Conservation (phyloP, 2,888 invertebrate genomes). For the Nipponacmea schrenckii region DNA sequence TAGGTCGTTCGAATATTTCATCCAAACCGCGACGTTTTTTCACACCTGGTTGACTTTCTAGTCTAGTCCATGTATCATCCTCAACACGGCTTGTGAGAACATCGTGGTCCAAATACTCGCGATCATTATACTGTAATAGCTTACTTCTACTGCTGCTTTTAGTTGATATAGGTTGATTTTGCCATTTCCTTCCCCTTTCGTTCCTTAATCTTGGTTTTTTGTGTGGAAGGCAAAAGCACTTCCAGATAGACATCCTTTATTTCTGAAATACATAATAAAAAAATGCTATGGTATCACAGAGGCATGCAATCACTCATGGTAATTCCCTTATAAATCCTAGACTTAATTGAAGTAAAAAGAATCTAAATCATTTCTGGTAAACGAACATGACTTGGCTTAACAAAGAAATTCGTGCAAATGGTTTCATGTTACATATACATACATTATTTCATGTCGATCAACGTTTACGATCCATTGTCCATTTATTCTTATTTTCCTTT, state of each 20-base stretch:
- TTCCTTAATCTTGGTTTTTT: not conserved
- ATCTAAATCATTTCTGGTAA: too few species aligned
- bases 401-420: too few species aligned
- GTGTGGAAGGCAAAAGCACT: not conserved
- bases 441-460: too few species aligned
- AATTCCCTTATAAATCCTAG: too few species aligned
- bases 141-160: not conserved
- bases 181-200: not conserved
- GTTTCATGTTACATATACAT: too few species aligned
- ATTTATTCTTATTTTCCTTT: too few species aligned
- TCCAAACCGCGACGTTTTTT: not conserved
- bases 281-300: too few species aligned
- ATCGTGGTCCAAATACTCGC: not conserved
- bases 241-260: not conserved
- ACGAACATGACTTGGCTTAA: too few species aligned
- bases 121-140: not conserved
- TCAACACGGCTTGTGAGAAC: not conserved
- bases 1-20: conserved; percentile 3
- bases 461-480: too few species aligned
- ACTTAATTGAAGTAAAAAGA: too few species aligned
- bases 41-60: not conserved
- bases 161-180: not conserved
- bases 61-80: not conserved
- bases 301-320: too few species aligned
- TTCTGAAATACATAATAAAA: too few species aligned